phyloP scores from a whole-genome alignment of 2,113 vertebrate species.

The Ranitomeya variabilis region DNA sequence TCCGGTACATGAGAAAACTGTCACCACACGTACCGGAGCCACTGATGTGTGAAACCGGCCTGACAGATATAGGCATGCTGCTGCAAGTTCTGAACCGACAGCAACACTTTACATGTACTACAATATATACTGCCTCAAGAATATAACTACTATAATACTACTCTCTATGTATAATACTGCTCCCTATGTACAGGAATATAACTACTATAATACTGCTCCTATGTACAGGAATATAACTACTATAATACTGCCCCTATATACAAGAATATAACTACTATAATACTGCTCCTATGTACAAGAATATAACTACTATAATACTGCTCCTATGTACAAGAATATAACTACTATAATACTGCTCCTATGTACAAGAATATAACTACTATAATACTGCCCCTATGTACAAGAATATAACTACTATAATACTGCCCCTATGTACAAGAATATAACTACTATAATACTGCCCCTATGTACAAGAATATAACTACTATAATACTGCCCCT shows the following conservation, averaged over 20 bases:
- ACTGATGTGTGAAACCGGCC: too few relatives aligned
- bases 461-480: too few relatives aligned
- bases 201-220: constrained; percentile 1
- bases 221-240: constrained; percentile 1
- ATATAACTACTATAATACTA: constrained; percentile 13
- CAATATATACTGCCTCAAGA: background rate
- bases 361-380: background rate
- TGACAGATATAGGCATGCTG: too few relatives aligned
- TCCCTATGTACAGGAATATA: background rate
- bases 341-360: background rate
- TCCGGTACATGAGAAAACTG: too few relatives aligned
- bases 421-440: background rate
- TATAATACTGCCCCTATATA: background rate
- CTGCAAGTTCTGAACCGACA: too few relatives aligned
- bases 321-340: background rate
- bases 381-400: constrained; percentile 7
- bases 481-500: too few relatives aligned
- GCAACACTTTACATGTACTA: too few relatives aligned
- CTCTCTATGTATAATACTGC: background rate
- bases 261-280: too few relatives aligned
- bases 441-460: too few relatives aligned
- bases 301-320: constrained; percentile 11
- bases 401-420: constrained; percentile 15
- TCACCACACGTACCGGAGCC: too few relatives aligned
- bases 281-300: constrained; percentile 2